A percentile compares a stretch with the other conserved stretches of the same genome.
phyloP scores from a whole-genome alignment of 2,113 vertebrate species.

The Chauna torquata region DNA sequence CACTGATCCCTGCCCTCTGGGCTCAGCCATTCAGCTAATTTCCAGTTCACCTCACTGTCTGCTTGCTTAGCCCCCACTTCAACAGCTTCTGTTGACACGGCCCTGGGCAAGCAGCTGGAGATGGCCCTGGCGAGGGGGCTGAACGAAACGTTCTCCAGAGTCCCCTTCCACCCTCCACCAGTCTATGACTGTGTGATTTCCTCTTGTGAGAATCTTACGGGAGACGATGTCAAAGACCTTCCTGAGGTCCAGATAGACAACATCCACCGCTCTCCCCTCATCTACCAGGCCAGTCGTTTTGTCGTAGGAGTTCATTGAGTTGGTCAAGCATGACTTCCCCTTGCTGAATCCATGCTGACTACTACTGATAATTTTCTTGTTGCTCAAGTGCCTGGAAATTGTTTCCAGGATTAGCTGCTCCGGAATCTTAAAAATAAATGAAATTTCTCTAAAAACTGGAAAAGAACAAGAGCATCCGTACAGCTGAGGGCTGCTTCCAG shows the following conservation, averaged over 20 bases:
- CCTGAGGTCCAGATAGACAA: background rate
- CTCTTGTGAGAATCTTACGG: background rate
- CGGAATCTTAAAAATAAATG: background rate
- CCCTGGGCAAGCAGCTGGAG: too few species aligned
- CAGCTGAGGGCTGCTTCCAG: background rate
- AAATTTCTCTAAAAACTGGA: background rate
- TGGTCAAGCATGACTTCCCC: background rate
- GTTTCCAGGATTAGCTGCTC: background rate
- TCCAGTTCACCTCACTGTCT: background rate
- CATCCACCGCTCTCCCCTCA: background rate
- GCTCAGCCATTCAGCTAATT: background rate
- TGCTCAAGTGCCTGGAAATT: background rate
- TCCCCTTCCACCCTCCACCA: too few species aligned
- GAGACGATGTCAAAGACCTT: background rate
- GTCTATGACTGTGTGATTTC: too few species aligned
- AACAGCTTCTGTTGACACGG: background rate
- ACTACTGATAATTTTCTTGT: background rate
- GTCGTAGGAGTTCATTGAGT: background rate
- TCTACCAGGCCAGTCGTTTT: background rate
- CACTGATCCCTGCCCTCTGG: background rate
- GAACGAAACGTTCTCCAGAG: too few species aligned
- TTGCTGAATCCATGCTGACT: background rate
- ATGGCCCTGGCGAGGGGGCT: too few species aligned
- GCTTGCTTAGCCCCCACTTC: background rate
- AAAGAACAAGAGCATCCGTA: background rate